Percentiles rank a stretch among this genome's conserved stretches.
Evolutionary conservation across 2,113 vertebrate genomes (phyloP).

Genomic region (Clarias macrocephalus): DNA sequence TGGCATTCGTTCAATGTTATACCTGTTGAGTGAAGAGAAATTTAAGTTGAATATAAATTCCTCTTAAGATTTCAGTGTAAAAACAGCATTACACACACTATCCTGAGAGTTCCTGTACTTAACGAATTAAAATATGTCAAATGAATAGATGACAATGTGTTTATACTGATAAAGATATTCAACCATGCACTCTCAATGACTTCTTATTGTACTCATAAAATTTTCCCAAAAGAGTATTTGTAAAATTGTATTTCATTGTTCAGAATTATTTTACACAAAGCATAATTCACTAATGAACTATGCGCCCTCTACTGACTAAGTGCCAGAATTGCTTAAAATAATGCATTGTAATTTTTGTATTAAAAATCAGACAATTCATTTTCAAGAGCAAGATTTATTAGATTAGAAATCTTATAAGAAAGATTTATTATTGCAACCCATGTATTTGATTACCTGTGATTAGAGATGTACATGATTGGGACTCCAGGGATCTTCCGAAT

Average conservation of each 20-base stretch:
- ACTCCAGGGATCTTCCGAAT: constrained; percentile 96
- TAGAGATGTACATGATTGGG: constrained; percentile 98
- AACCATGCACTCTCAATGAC: background rate
- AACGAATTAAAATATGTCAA: background rate
- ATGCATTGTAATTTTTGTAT: background rate
- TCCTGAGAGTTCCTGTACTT: background rate
- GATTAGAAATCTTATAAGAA: too few relatives aligned
- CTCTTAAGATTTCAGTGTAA: background rate
- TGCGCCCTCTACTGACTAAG: constrained; percentile 29
- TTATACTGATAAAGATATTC: background rate
- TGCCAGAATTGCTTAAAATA: background rate
- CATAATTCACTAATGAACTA: background rate
- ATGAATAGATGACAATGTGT: background rate
- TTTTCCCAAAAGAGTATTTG: background rate
- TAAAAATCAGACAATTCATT: background rate
- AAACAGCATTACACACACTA: background rate
- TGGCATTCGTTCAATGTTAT: constrained; percentile 97
- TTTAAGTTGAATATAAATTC: background rate
- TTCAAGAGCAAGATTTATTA: too few relatives aligned
- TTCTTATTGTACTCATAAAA: background rate
- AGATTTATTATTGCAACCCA: too few relatives aligned
- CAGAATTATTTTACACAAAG: background rate
- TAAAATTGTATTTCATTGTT: background rate
- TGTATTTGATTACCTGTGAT: constrained; percentile 82
- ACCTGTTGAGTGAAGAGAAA: constrained; percentile 71